Percentiles rank a stretch among this genome's conserved stretches.
These are phyloP conservation scores for Pseudomyrmex flavicornis DNA, from an alignment of 1,140 invertebrate genomes.

Conservation along the genomic window DNA sequence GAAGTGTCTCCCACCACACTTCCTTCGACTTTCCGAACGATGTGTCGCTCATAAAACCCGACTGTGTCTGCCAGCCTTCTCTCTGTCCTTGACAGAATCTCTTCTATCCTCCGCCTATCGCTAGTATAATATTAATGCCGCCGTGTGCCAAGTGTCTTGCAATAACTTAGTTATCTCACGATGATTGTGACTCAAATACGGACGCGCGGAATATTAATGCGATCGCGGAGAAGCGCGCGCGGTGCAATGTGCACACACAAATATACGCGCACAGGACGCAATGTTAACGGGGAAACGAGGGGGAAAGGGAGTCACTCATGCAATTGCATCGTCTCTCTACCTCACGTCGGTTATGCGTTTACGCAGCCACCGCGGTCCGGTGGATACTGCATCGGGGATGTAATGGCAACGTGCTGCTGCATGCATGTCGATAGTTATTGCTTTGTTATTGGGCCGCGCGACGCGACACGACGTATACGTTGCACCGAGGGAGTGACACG, in stretches of 20 bases:
- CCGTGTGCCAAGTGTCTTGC: conserved; percentile 53
- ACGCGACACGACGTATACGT: conserved; percentile 38
- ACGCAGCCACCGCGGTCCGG: conserved; percentile 48
- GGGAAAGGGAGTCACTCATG: not conserved
- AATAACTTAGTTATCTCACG: conserved; percentile 62
- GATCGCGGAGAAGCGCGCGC: conserved; percentile 42
- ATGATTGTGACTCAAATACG: conserved; percentile 68
- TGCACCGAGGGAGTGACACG: conserved; percentile 10
- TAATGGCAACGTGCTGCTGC: conserved; percentile 60
- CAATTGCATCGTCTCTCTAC: conserved; percentile 61
- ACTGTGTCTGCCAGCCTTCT: conserved; percentile 12
- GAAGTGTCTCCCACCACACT: not conserved
- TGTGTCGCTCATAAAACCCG: conserved; percentile 31
- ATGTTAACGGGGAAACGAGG: not conserved
- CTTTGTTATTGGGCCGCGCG: conserved; percentile 71
- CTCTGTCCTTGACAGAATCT: conserved; percentile 38
- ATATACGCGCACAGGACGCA: conserved; percentile 15
- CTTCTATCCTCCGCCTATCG: conserved; percentile 44
- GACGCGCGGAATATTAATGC: conserved; percentile 59
- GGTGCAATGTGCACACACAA: conserved; percentile 50
- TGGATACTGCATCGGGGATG: conserved; percentile 46
- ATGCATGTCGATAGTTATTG: conserved; percentile 73
- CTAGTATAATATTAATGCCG: conserved; percentile 62
- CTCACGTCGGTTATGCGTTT: conserved; percentile 38
- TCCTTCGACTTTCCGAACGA: conserved; percentile 44